phyloP scores from a whole-genome alignment of 2,113 vertebrate species.

The Turnix velox region DNA sequence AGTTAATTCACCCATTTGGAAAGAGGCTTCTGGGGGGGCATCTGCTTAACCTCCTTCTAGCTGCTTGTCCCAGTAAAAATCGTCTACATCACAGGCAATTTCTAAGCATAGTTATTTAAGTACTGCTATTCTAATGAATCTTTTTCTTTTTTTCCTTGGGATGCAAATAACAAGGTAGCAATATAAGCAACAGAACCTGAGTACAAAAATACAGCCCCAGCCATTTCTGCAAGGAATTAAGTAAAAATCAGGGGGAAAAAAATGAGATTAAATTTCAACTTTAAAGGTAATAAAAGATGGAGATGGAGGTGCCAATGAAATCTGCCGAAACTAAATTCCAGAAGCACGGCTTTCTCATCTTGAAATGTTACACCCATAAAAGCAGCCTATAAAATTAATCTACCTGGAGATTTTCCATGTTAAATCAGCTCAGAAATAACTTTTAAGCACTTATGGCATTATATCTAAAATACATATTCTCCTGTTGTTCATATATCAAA shows the following conservation, averaged over 20 bases:
- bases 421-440: conserved; percentile 64
- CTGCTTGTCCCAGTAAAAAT: background rate
- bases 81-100: background rate
- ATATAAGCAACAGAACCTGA: background rate
- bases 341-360: conserved; percentile 61
- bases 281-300: conserved; percentile 48
- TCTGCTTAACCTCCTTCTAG: background rate
- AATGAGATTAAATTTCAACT: conserved; percentile 56
- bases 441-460: conserved; percentile 47
- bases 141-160: background rate
- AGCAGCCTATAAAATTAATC: conserved; percentile 65
- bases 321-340: conserved; percentile 50
- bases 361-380: conserved; percentile 68
- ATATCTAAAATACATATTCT: conserved; percentile 36
- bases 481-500: conserved; percentile 39
- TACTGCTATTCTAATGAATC: background rate
- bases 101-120: background rate
- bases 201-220: background rate
- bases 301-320: conserved; percentile 51
- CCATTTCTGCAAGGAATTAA: conserved; percentile 17
- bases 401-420: conserved; percentile 62
- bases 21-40: background rate
- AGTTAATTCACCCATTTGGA: background rate
- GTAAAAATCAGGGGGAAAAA: background rate
- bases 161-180: background rate